Conservation (phyloP, 1,140 invertebrate genomes). For the Drosophila pachea region DNA sequence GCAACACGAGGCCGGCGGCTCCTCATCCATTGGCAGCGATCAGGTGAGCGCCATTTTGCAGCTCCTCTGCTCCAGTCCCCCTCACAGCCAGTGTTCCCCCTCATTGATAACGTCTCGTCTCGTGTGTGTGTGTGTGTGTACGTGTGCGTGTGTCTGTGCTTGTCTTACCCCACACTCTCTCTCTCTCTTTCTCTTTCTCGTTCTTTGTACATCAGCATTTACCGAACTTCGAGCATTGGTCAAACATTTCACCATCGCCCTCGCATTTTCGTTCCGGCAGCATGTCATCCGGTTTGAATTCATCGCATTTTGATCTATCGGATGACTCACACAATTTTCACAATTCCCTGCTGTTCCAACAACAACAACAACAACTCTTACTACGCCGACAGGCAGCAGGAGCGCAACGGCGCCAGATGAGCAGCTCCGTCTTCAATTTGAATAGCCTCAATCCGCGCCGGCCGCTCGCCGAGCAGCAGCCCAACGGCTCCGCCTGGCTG, state of each 20-base stretch:
- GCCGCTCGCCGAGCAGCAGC: slow-evolving; percentile 51
- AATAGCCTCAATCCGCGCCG: slow-evolving; percentile 66
- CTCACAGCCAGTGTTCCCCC: slow-evolving; percentile 5
- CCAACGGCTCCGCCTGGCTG: slow-evolving; percentile 45
- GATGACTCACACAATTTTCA: slow-evolving; percentile 75
- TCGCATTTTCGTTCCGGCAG: slow-evolving; percentile 80
- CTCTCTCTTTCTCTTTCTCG: slow-evolving; percentile 47
- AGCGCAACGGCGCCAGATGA: slow-evolving; percentile 70
- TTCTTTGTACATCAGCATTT: slow-evolving; percentile 49
- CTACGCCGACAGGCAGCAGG: slow-evolving; percentile 62
- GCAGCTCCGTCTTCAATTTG: slow-evolving; percentile 81
- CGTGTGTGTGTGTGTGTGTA: slow-evolving; percentile 13
- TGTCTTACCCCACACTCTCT: slow-evolving; percentile 51
- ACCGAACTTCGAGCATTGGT: slow-evolving; percentile 76
- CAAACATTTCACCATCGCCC: slow-evolving; percentile 78
- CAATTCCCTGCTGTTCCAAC: slow-evolving; percentile 72
- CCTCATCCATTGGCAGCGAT: slow-evolving; percentile 47
- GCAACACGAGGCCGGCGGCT: slow-evolving; percentile 79
- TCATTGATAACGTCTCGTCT: slow-evolving; percentile 29
- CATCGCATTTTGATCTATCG: slow-evolving; percentile 76
- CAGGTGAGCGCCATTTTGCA: slow-evolving; percentile 53
- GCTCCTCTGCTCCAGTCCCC: background rate
- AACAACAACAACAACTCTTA: slow-evolving; percentile 59
- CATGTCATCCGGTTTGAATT: slow-evolving; percentile 79
- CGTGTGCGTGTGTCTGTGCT: slow-evolving; percentile 23